Conservation (phyloP, 2,113 vertebrate genomes). For the Dascyllus trimaculatus region DNA sequence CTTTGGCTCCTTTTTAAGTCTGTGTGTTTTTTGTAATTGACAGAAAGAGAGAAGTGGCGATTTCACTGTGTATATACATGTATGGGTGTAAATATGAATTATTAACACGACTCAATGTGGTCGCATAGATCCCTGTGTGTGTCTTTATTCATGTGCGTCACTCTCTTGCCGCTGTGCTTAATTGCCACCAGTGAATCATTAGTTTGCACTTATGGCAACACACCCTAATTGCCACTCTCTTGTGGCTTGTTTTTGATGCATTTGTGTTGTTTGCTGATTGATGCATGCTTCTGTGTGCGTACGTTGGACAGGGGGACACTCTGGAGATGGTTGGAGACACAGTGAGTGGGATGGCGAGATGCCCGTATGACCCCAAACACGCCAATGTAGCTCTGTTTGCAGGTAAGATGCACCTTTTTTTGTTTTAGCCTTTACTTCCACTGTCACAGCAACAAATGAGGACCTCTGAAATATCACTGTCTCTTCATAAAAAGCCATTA, state of each 20-base stretch:
- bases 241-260: slow-evolving; percentile 67
- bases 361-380: slow-evolving; percentile 96
- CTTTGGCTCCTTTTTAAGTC: slow-evolving; percentile 37
- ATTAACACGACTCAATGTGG: slow-evolving; percentile 10
- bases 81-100: slow-evolving; percentile 9
- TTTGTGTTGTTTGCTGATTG: slow-evolving; percentile 56
- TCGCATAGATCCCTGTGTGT: slow-evolving; percentile 6
- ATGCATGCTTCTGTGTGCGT: slow-evolving; percentile 34
- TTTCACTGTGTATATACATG: background rate
- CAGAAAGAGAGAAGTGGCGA: background rate
- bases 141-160: slow-evolving; percentile 60
- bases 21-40: slow-evolving; percentile 19
- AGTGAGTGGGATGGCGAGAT: slow-evolving; percentile 96
- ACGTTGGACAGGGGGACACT: slow-evolving; percentile 88
- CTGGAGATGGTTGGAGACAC: slow-evolving; percentile 92
- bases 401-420: slow-evolving; percentile 79
- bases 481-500: background rate
- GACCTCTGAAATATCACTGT: background rate
- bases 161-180: slow-evolving; percentile 57
- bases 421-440: background rate
- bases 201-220: slow-evolving; percentile 68
- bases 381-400: slow-evolving; percentile 96
- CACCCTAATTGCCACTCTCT: slow-evolving; percentile 76
- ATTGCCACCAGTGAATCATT: slow-evolving; percentile 79
- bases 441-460: background rate